A percentile compares a stretch with the other conserved stretches of the same genome.
Evolutionary conservation across 2,113 vertebrate species (phyloP).

Genomic region (Trogon surrucura): DNA sequence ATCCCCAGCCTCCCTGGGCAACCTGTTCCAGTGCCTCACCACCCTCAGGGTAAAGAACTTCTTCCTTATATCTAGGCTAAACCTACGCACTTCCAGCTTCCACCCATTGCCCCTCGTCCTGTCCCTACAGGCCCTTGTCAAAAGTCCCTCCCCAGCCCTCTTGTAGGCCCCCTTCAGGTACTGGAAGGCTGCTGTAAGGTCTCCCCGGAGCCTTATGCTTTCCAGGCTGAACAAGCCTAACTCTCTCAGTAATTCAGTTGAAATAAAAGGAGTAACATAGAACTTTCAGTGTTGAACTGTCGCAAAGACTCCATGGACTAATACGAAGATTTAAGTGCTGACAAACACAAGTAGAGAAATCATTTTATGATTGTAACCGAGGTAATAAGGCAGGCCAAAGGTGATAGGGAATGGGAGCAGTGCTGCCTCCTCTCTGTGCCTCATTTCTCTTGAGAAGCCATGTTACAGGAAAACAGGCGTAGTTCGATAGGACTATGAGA

Average conservation of each 20-base stretch:
- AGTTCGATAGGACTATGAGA: not conserved
- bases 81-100: too few species aligned
- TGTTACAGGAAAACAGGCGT: not conserved
- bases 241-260: not conserved
- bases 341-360: not conserved
- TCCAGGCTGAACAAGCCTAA: too few species aligned
- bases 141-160: too few species aligned
- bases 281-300: not conserved
- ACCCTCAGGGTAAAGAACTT: too few species aligned
- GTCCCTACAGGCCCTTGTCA: too few species aligned
- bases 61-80: too few species aligned
- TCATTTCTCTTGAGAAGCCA: not conserved
- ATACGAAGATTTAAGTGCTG: not conserved
- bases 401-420: not conserved
- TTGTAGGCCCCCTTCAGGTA: too few species aligned
- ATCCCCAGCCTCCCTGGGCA: too few species aligned
- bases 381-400: not conserved
- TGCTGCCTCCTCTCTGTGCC: not conserved
- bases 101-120: too few species aligned
- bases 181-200: too few species aligned
- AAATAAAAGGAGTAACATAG: not conserved
- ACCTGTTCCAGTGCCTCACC: too few species aligned
- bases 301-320: not conserved
- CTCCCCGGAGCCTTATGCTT: too few species aligned
- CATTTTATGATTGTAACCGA: not conserved